Evolutionary conservation across 2,797 vertebrate species (phyloP), one percentile per base, ranked within the genome.

Genomic region (Sebastes iracundus): DNA sequence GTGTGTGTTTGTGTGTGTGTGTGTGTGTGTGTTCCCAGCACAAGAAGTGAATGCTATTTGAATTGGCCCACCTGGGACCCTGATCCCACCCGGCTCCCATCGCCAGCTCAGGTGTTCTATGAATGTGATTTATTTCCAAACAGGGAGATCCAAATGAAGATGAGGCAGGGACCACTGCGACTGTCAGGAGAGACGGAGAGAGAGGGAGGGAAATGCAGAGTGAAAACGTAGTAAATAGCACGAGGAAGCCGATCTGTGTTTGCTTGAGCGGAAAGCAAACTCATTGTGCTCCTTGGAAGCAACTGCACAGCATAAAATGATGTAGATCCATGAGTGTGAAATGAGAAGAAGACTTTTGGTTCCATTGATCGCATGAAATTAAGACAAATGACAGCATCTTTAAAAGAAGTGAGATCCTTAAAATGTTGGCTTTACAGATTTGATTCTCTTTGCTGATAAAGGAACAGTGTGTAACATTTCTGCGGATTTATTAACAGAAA

Each of bases 121-220:
- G 94, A 95, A 95, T 95, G 90, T 93, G 88, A 95, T 95, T 95
- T 93, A 91, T 94, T 93, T 94, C 85, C 88, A 87, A 90, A 87
- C 87, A 83, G 85, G 88, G 74, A 87, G 90, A 90, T 91, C 87
- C 93, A 77, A 93, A 94, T 92, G 85, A 91, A 82, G 75, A 92
- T 70, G 33, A 85, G 84, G 77, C 87, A 72, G 72, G 85, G 88
- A 68, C 75, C 23, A 74, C 68, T 75, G 81, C 0, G 38, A 63
- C 55, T 70, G 71, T 53, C 67, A 79, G 42, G 77, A 86, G 90
- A 10, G 56, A 30, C 84, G 80, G 69, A 30, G 2, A 18, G 25
- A 42, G 78, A 42, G 46, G 6, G 12, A 12, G 38, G 22, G 62
- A 63, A 46, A 32, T 65, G 70, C 32, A 70, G 60, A 76, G 35